phyloP scores from a whole-genome alignment of 2,113 vertebrate genomes.

The Prunella himalayana region DNA sequence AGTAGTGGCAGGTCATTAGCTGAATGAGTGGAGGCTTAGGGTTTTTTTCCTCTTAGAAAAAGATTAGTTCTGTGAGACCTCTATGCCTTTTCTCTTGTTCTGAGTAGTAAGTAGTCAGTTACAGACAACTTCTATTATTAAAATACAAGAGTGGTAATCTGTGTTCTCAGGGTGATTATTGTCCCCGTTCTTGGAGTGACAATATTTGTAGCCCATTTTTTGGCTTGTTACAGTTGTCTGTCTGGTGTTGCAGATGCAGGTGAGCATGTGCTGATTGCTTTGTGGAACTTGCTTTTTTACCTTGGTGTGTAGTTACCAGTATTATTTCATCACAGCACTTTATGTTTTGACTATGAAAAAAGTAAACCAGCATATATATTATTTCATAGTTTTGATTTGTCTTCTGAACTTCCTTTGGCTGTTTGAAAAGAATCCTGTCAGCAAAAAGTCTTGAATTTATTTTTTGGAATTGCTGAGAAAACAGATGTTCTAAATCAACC shows the following conservation, averaged over 20 bases:
- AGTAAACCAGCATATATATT: neutral
- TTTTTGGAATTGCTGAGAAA: conserved; percentile 10
- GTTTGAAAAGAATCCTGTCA: neutral
- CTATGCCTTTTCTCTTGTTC: neutral
- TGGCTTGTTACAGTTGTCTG: neutral
- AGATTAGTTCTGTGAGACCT: neutral
- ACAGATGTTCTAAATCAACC: conserved; percentile 42
- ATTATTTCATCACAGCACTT: neutral
- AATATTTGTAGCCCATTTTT: neutral
- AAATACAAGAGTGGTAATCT: neutral
- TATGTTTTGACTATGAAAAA: neutral
- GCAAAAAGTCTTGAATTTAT: neutral
- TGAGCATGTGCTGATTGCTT: neutral
- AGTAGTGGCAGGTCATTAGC: neutral
- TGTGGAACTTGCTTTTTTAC: neutral
- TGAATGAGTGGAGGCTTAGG: neutral
- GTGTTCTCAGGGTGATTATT: neutral
- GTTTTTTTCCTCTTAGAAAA: neutral
- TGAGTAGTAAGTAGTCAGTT: neutral
- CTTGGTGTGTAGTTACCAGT: neutral
- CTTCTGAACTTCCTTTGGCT: conserved; percentile 5
- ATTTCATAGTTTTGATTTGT: neutral
- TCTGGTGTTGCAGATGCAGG: neutral
- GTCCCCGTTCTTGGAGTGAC: neutral
- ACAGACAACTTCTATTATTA: neutral